Evolutionary conservation across 2,888 invertebrate species (phyloP), one percentile per base, ranked within the genome.

Genomic region (Molanna angustata): DNA sequence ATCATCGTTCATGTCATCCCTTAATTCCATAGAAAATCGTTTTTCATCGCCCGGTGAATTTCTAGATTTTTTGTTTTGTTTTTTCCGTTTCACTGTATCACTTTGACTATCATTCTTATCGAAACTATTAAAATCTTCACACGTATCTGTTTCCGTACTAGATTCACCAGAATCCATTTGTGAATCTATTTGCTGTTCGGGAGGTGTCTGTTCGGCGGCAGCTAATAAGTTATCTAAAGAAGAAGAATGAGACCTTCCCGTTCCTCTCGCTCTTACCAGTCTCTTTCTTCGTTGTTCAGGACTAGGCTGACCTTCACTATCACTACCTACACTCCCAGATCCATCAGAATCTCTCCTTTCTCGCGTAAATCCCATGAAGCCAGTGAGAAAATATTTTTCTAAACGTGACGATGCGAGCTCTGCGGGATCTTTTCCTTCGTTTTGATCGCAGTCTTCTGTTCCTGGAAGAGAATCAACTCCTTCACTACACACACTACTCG

Each of bases 311-410:
- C 92, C 92, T 66, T 93, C 93, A 65, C 91, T 91, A 64, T 93
- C 92, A 71, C 92, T 92, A 4, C 93, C 93, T 0, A 93, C 93
- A 64, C 91, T 91, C 1, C 88, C 88, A 20, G 87, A 88, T 1
- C 90, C 92, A 63, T 90, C 89, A 0, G 88, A 86, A 64, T 90
- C 88, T 31, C 87, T 79, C 54, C 87, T 79, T 62, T 87, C 87
- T 43, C 84, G 83, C 61, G 83, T 85, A 62, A 90, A 89, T 1
- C 90, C 90, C 80, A 90, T 86, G 64, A 91, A 90, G 27, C 89
- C 90, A 0, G 88, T 87, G 1, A 92, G 73, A 69, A 94, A 94
- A 72, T 94, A 94, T 68, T 92, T 92, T 69, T 94, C 93, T 57
- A 94, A 70, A 13, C 93, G 80, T 1, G 90, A 90, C 0, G 91